These are phyloP conservation scores for Cistogaster globosa DNA, from an alignment of 2,888 invertebrate genomes.

Conservation along the genomic window DNA sequence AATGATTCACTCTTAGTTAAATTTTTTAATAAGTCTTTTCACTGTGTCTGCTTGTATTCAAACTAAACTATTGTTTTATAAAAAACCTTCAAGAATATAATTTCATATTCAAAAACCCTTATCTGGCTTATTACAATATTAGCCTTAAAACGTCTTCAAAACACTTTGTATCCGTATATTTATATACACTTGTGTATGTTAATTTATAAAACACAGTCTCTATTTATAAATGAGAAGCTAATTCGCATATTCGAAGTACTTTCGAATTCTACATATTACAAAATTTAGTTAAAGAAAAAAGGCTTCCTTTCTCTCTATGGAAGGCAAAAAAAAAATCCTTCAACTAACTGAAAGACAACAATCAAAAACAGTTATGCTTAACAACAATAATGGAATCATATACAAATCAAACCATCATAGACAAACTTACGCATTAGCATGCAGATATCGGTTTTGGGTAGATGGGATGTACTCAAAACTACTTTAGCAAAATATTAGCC, in stretches of 20 bases:
- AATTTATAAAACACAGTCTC: neutral
- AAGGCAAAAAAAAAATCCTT: neutral
- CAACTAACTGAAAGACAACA: conserved; percentile 41
- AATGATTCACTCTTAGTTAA: too few species aligned
- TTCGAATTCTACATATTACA: conserved; percentile 33
- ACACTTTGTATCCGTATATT: too few species aligned
- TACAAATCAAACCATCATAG: neutral
- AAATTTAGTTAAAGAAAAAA: conserved; percentile 22
- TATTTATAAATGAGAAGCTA: conserved; percentile 22
- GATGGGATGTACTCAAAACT: neutral
- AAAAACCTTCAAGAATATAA: too few species aligned
- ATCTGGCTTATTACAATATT: too few species aligned
- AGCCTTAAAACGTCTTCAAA: too few species aligned
- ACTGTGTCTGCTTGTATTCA: too few species aligned
- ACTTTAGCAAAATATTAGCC: neutral
- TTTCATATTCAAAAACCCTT: too few species aligned
- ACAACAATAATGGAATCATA: conserved; percentile 20
- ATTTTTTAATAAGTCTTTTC: too few species aligned
- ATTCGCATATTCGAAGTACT: conserved; percentile 53
- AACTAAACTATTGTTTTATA: too few species aligned
- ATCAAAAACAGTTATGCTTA: conserved; percentile 52
- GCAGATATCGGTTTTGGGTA: neutral
- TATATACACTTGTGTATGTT: neutral
- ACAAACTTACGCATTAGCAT: too few species aligned
- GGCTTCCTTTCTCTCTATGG: neutral